phyloP scores from a whole-genome alignment of 2,888 invertebrate genomes.

The Platycheirus albimanus region DNA sequence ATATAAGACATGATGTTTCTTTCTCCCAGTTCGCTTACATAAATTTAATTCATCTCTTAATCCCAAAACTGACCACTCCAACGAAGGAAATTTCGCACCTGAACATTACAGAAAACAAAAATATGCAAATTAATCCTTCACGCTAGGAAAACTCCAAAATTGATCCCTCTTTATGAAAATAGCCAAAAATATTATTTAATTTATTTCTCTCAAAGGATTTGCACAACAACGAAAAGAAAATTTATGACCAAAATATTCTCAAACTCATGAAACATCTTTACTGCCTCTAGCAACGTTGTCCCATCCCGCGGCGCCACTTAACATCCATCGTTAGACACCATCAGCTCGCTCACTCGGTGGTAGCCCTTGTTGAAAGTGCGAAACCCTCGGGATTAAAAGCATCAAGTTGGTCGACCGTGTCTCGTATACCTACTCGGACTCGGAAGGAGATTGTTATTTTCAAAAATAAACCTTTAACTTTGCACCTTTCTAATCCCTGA shows the following conservation, averaged over 20 bases:
- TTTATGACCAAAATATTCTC: slow-evolving; percentile 40
- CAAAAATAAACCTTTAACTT: slow-evolving; percentile 35
- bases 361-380: slow-evolving; percentile 26
- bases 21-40: no score
- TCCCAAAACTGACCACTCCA: slow-evolving; percentile 12
- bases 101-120: slow-evolving; percentile 33
- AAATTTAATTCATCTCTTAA: slow-evolving; percentile 26
- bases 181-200: slow-evolving; percentile 40
- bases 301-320: no score
- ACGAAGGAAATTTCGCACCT: slow-evolving; percentile 36
- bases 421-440: no score
- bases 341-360: no score
- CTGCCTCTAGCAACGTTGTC: neutral
- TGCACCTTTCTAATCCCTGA: slow-evolving; percentile 44
- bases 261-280: slow-evolving; percentile 21
- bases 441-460: slow-evolving; percentile 46
- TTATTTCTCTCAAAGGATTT: slow-evolving; percentile 36
- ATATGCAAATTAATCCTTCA: slow-evolving; percentile 54
- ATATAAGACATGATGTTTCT: no score
- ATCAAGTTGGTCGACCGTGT: slow-evolving; percentile 17
- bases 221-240: slow-evolving; percentile 10
- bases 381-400: slow-evolving; percentile 13
- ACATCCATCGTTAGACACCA: neutral
- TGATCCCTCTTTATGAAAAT: slow-evolving; percentile 28
- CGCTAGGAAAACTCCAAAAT: slow-evolving; percentile 19